Percentiles rank a stretch among this genome's conserved stretches.
These are phyloP conservation scores for Adela reaumurella DNA, from an alignment of 2,888 invertebrate species.

Conservation along the genomic window DNA sequence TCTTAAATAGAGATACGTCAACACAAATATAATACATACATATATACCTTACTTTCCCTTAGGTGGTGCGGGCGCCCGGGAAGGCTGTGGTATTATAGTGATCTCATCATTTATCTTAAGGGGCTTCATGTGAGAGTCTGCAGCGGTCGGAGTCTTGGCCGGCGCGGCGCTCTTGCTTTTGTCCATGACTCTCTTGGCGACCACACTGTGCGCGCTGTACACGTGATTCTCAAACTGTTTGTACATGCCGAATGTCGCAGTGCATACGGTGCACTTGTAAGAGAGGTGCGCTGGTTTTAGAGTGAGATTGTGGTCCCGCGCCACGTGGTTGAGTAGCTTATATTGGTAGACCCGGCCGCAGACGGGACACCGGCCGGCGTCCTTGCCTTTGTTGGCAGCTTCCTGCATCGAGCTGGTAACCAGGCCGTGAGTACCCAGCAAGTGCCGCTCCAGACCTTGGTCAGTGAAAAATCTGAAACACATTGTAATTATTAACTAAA, in stretches of 20 bases:
- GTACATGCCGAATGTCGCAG: slow-evolving; percentile 93
- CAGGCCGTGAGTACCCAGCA: slow-evolving; percentile 89
- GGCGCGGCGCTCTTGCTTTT: slow-evolving; percentile 28
- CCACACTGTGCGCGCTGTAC: slow-evolving; percentile 88
- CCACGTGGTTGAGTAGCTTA: slow-evolving; percentile 89
- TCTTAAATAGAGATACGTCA: too few relatives aligned
- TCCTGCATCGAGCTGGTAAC: slow-evolving; percentile 96
- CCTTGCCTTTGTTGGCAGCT: slow-evolving; percentile 91
- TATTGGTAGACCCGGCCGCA: slow-evolving; percentile 94
- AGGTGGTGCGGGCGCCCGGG: slow-evolving; percentile 26
- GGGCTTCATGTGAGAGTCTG: slow-evolving; percentile 56
- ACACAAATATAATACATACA: background rate
- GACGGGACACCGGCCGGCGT: slow-evolving; percentile 90
- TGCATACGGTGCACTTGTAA: slow-evolving; percentile 93
- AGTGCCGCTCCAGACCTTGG: slow-evolving; percentile 92
- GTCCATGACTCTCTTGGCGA: slow-evolving; percentile 68
- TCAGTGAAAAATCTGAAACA: slow-evolving; percentile 87
- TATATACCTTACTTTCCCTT: slow-evolving; percentile 7
- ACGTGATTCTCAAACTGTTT: slow-evolving; percentile 93
- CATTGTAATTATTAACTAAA: too few relatives aligned
- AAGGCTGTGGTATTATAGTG: slow-evolving; percentile 83
- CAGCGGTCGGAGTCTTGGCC: slow-evolving; percentile 18
- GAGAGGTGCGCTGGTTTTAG: slow-evolving; percentile 90
- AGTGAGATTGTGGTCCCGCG: slow-evolving; percentile 86
- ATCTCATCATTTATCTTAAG: slow-evolving; percentile 87